Evolutionary conservation across 2,888 invertebrate species (phyloP).

Genomic region (Sinodicranocentrus sp.): DNA sequence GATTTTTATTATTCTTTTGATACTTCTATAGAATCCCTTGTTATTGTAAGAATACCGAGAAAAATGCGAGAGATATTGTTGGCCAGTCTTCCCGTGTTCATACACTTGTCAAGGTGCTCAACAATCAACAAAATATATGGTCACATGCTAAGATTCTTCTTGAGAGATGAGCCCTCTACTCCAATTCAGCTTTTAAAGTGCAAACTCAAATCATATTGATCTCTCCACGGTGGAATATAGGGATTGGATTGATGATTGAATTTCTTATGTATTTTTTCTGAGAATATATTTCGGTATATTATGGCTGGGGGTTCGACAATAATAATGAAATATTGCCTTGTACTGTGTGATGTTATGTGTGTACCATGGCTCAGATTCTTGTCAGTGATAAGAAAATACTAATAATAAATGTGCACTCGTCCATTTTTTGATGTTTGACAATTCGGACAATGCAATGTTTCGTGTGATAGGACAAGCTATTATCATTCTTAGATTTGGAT

Average conservation of each 20-base stretch:
- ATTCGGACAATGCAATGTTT: constrained; percentile 49
- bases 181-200: background rate
- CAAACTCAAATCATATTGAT: background rate
- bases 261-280: no score
- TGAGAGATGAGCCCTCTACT: no score
- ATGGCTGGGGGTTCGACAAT: constrained; percentile 1
- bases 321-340: constrained; percentile 11
- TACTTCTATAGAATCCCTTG: constrained; percentile 24
- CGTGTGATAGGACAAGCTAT: constrained; percentile 54
- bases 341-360: background rate
- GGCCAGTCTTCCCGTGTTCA: background rate
- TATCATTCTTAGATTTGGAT: constrained; percentile 18
- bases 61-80: background rate
- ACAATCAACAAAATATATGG: background rate
- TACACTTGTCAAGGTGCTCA: constrained; percentile 6
- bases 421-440: constrained; percentile 40
- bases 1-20: constrained; percentile 30
- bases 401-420: constrained; percentile 27
- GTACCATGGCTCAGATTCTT: background rate
- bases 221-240: background rate
- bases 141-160: constrained; percentile 1
- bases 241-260: no score
- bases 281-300: no score
- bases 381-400: background rate
- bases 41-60: constrained; percentile 43